Evolutionary conservation across 1,140 invertebrate species (phyloP), one percentile per base, ranked within the genome.

Genomic region (Zaprionus africanus): DNA sequence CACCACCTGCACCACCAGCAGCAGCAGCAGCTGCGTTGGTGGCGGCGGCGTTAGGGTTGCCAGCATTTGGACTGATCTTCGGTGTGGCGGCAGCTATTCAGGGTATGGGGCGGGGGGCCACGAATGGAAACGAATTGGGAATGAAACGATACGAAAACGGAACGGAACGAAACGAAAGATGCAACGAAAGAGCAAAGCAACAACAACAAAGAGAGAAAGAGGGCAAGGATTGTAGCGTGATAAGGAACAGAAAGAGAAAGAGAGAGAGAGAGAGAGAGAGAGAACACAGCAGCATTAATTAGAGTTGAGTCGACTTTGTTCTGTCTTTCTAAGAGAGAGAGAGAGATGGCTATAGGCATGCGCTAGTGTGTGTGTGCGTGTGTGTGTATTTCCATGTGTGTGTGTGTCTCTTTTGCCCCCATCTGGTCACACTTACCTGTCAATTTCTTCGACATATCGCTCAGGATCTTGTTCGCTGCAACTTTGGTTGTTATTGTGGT

Each of bases 371-470:
- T 36, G n/a, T 41, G 13, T 1, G 38, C 43, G 22, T 72, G 41
- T 43, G 26, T 56, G 19, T 54, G 43, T 17, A 3, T 31, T 7
- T 31, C 0, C n/a, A n/a, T 38, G 6, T 67, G 22, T 64, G 24
- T 19, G 53, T 64, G 49, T 62, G 15, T 70, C 7, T 51, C 24
- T 57, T 49, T 57, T 24, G 11, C 2, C 15, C 4, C 5, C 9
- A 24, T 43, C 9, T 68, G 49, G 53, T 46, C 49, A 62, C 65
- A 90, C 85, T 90, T 75, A 90, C 85, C 81, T 49, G 76, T 53
- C 58, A 90, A 46, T 90, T 90, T 90, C 85, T 90, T 90, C 85
- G 85, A 82, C 85, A 90, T 90, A 56, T 72, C 88, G 81, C 58
- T 90, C 22, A 64, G 60, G 56, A 22, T 84, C 56, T 81, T 90